These are phyloP conservation scores for Hydrolagus affinis DNA, from an alignment of 2,113 vertebrate genomes.

Conservation along the genomic window DNA sequence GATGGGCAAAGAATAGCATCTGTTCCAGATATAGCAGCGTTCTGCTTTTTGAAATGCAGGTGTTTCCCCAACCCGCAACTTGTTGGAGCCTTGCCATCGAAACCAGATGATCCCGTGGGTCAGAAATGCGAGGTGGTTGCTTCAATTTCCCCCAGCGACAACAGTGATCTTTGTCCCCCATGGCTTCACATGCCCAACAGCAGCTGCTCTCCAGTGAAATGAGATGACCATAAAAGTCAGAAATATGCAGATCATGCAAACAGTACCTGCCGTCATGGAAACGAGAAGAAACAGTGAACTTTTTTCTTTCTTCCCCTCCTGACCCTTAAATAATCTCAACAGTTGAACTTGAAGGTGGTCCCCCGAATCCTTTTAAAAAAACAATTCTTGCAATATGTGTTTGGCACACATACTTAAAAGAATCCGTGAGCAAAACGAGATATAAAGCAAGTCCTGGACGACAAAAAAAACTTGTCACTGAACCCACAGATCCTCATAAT, in stretches of 20 bases:
- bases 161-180: conserved; percentile 54
- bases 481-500: not conserved
- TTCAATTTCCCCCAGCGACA: conserved; percentile 49
- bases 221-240: conserved; percentile 53
- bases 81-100: not conserved
- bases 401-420: no score
- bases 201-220: conserved; percentile 63
- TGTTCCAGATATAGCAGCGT: conserved; percentile 21
- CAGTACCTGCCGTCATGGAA: conserved; percentile 51
- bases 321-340: conserved; percentile 21
- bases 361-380: no score
- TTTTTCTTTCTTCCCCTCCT: conserved; percentile 43
- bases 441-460: not conserved
- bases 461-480: not conserved
- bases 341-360: conserved; percentile 4
- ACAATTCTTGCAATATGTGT: not conserved
- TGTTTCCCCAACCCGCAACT: conserved; percentile 11
- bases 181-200: conserved; percentile 52
- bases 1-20: not conserved
- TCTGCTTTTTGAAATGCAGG: conserved; percentile 26
- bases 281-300: conserved; percentile 54
- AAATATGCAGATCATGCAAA: conserved; percentile 48
- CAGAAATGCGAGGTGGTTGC: conserved; percentile 17
- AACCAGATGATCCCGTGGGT: conserved; percentile 17
- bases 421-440: no score